These are phyloP conservation scores for Eremobia ochroleuca DNA, from an alignment of 2,888 invertebrate genomes.

Conservation along the genomic window DNA sequence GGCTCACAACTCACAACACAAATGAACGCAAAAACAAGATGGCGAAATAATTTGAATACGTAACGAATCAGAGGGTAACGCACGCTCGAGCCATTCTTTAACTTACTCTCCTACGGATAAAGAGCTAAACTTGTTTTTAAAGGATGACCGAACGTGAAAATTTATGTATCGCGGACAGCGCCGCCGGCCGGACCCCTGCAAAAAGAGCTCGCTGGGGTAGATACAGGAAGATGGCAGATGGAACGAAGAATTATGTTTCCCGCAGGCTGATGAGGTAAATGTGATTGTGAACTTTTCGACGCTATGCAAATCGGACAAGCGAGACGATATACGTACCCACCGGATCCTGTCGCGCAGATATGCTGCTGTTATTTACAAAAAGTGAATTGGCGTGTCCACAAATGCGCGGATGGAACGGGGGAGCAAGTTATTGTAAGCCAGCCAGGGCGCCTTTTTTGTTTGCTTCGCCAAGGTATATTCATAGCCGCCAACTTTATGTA, in stretches of 20 bases:
- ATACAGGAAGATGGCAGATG: slow-evolving; percentile 90
- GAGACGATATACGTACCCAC: slow-evolving; percentile 81
- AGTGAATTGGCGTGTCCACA: slow-evolving; percentile 80
- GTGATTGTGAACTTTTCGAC: slow-evolving; percentile 90
- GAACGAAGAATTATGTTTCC: slow-evolving; percentile 90
- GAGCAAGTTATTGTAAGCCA: slow-evolving; percentile 73
- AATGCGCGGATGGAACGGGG: slow-evolving; percentile 73
- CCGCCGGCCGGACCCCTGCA: slow-evolving; percentile 87
- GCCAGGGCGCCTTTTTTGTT: slow-evolving; percentile 79
- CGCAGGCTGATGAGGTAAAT: slow-evolving; percentile 90
- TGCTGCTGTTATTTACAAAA: slow-evolving; percentile 80
- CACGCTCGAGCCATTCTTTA: slow-evolving; percentile 88
- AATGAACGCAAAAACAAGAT: slow-evolving; percentile 88
- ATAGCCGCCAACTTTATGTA: slow-evolving; percentile 78
- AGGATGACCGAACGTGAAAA: slow-evolving; percentile 91
- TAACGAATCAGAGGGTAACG: slow-evolving; percentile 89
- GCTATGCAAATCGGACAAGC: slow-evolving; percentile 89
- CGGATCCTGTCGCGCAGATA: slow-evolving; percentile 80
- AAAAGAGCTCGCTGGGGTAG: slow-evolving; percentile 88
- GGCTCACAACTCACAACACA: slow-evolving; percentile 77
- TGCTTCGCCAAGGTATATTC: slow-evolving; percentile 74
- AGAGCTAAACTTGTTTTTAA: slow-evolving; percentile 91
- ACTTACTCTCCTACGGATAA: slow-evolving; percentile 88
- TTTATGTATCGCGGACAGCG: slow-evolving; percentile 90
- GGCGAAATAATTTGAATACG: slow-evolving; percentile 90